A percentile compares a stretch with the other conserved stretches of the same genome.
Conservation (phyloP, 2,113 vertebrate species). For the Oncorhynchus mykiss region DNA sequence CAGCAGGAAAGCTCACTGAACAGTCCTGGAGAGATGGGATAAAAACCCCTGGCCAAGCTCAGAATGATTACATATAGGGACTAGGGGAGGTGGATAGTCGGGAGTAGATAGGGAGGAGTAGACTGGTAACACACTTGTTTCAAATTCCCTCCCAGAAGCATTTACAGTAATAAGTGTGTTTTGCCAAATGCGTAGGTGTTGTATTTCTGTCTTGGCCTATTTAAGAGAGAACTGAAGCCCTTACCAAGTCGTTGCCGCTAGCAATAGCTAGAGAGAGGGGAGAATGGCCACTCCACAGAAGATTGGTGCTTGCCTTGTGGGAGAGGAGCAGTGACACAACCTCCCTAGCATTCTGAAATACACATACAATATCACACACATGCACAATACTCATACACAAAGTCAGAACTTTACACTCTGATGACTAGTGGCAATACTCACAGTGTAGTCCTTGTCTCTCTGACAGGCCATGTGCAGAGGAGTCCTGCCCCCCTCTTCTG, state of each 20-base stretch:
- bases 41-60: no score
- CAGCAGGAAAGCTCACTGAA: no score
- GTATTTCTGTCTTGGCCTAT: constrained; percentile 27
- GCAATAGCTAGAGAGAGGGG: constrained; percentile 85
- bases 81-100: neutral
- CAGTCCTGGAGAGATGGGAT: no score
- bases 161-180: constrained; percentile 4
- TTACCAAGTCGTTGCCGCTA: constrained; percentile 82
- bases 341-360: constrained; percentile 72
- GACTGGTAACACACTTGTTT: neutral
- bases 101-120: no score
- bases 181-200: neutral
- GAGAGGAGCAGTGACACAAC: constrained; percentile 76
- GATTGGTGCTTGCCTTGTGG: constrained; percentile 74
- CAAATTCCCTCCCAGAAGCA: neutral
- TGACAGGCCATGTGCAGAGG: constrained; percentile 83
- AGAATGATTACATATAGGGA: no score
- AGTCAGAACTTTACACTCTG: neutral
- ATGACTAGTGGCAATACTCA: constrained; percentile 25
- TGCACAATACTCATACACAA: neutral
- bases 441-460: constrained; percentile 67
- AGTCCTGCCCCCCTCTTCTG: constrained; percentile 77
- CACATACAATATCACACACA: neutral
- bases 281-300: constrained; percentile 86
- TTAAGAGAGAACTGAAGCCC: no score